These are phyloP conservation scores for Cryptosula pallasiana DNA, from an alignment of 2,888 invertebrate genomes.

Conservation along the genomic window DNA sequence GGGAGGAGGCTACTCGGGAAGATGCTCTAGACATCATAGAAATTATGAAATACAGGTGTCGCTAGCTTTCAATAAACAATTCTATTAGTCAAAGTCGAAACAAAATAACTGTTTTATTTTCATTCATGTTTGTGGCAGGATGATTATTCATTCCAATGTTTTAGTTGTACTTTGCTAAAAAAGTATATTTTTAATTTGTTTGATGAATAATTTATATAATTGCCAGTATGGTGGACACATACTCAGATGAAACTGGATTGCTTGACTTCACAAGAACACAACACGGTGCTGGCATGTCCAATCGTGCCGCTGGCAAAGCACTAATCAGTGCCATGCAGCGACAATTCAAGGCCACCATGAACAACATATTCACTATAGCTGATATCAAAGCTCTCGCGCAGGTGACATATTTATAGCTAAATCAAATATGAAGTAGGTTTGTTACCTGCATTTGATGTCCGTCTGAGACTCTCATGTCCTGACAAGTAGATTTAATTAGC, in stretches of 20 bases:
- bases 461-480: no score
- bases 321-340: not conserved
- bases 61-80: not conserved
- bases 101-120: no score
- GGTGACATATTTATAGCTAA: no score
- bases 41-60: slow-evolving; percentile 68
- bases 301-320: slow-evolving; percentile 62
- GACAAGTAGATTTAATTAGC: no score
- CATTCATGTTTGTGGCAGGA: no score
- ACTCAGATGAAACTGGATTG: slow-evolving; percentile 67
- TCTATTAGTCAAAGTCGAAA: no score
- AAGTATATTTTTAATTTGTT: no score
- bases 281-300: slow-evolving; percentile 70
- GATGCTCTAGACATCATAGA: slow-evolving; percentile 84
- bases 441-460: no score
- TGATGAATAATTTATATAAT: no score
- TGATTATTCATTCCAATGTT: no score
- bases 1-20: slow-evolving; percentile 69
- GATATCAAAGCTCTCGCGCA: slow-evolving; percentile 12
- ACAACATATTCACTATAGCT: slow-evolving; percentile 7
- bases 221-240: slow-evolving; percentile 64
- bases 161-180: no score
- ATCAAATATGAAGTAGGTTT: no score
- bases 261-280: slow-evolving; percentile 63
- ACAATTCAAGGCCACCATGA: not conserved